Evolutionary conservation across 2,113 vertebrate species (phyloP).

Genomic region (Galeopterus variegatus): DNA sequence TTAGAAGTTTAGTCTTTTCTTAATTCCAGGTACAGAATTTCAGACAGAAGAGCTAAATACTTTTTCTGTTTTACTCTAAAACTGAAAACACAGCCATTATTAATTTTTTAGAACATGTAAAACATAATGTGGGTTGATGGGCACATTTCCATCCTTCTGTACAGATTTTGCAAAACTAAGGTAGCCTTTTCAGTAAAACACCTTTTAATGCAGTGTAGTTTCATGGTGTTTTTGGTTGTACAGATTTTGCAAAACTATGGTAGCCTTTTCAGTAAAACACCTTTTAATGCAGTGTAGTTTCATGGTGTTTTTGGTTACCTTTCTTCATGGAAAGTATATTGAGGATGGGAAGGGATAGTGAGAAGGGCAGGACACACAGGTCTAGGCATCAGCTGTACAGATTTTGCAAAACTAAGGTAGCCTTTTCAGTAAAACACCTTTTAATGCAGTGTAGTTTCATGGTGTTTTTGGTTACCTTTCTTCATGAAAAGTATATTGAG

Average conservation of each 20-base stretch:
- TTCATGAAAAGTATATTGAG: neutral
- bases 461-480: neutral
- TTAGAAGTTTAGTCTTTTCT: slow-evolving; percentile 42
- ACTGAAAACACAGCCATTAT: neutral
- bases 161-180: neutral
- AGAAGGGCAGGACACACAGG: neutral
- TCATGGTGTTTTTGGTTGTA: neutral
- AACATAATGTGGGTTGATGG: neutral
- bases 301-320: neutral
- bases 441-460: neutral
- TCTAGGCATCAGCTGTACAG: too few relatives aligned
- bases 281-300: neutral
- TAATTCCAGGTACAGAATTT: slow-evolving; percentile 38
- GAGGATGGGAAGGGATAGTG: neutral
- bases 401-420: neutral
- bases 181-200: neutral
- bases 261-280: neutral
- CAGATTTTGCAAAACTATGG: neutral
- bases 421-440: neutral
- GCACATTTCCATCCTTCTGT: neutral
- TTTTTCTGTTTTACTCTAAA: slow-evolving; percentile 33
- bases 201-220: neutral
- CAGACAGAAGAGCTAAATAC: neutral
- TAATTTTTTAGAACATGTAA: slow-evolving; percentile 30
- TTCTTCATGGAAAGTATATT: neutral